These are phyloP conservation scores for Hirtodrosophila cameraria DNA, from an alignment of 2,888 invertebrate genomes.

Conservation along the genomic window DNA sequence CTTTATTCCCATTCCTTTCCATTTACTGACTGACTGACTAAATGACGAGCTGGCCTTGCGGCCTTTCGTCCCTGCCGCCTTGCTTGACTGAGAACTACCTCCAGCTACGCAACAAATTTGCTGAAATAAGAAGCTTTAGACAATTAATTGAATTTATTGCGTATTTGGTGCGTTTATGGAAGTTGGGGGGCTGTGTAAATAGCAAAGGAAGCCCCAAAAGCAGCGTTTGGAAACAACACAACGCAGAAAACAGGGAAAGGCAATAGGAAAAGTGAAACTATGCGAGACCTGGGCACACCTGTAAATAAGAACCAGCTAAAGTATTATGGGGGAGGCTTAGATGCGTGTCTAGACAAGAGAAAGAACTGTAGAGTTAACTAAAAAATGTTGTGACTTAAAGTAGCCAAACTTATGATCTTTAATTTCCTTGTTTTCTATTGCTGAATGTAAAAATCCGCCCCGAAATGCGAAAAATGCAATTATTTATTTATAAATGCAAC, in stretches of 20 bases:
- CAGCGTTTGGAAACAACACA: conserved; percentile 14
- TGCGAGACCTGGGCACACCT: conserved; percentile 41
- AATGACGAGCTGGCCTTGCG: conserved; percentile 8
- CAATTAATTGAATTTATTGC: conserved; percentile 76
- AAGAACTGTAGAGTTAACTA: no score
- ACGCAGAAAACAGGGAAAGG: background rate
- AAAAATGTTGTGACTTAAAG: conserved; percentile 33
- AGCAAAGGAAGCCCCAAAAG: conserved; percentile 48
- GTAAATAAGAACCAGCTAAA: conserved; percentile 31
- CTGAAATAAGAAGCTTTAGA: conserved; percentile 68
- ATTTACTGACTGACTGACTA: conserved; percentile 9
- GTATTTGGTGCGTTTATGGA: conserved; percentile 54
- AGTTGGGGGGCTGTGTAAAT: conserved; percentile 35
- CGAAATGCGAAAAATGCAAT: conserved; percentile 40
- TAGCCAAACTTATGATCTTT: conserved; percentile 21
- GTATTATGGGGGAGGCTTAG: conserved; percentile 10
- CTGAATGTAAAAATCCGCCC: conserved; percentile 46
- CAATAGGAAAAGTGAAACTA: conserved; percentile 34
- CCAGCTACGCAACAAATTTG: conserved; percentile 51
- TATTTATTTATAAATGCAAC: conserved; percentile 55
- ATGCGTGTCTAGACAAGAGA: conserved; percentile 44
- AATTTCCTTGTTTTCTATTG: conserved; percentile 16
- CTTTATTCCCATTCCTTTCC: background rate
- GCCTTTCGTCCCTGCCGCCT: background rate
- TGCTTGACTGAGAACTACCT: conserved; percentile 8